Evolutionary conservation across 2,888 invertebrate genomes (phyloP).

Genomic region (Dugesia japonica): DNA sequence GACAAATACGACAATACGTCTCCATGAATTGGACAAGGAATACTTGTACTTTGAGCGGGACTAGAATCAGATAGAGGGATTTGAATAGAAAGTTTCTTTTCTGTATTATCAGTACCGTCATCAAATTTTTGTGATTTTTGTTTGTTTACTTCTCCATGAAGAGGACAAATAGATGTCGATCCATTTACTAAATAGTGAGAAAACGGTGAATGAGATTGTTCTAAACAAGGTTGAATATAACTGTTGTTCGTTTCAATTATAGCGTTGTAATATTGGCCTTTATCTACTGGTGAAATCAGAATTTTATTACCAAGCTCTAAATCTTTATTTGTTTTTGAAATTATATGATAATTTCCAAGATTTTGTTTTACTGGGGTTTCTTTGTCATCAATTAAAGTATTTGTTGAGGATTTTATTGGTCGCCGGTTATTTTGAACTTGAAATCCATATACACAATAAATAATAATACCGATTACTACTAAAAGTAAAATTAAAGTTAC

Average conservation of each 20-base stretch:
- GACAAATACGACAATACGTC: slow-evolving; percentile 14
- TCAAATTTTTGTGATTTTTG: not conserved
- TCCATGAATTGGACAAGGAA: slow-evolving; percentile 30
- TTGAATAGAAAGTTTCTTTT: not conserved
- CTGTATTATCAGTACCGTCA: not conserved
- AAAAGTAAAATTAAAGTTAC: slow-evolving; percentile 15
- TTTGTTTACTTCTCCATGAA: not conserved
- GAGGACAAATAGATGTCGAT: not conserved
- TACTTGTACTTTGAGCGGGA: not conserved
- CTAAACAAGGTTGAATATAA: not conserved
- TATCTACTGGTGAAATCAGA: not conserved
- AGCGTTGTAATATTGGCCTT: not conserved
- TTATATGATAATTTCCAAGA: not conserved
- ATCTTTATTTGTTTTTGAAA: slow-evolving; percentile 16
- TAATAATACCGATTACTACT: slow-evolving; percentile 17
- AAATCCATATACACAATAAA: slow-evolving; percentile 23
- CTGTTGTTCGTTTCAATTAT: not conserved
- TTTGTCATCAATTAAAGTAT: not conserved
- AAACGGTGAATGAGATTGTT: not conserved
- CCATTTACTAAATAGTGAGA: not conserved
- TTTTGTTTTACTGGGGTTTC: not conserved
- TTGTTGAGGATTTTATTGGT: not conserved
- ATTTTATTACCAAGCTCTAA: not conserved
- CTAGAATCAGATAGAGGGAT: not conserved
- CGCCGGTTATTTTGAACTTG: not conserved